phyloP scores from a whole-genome alignment of 92 coral and sea anemone species.

The Palythoa grandis region DNA sequence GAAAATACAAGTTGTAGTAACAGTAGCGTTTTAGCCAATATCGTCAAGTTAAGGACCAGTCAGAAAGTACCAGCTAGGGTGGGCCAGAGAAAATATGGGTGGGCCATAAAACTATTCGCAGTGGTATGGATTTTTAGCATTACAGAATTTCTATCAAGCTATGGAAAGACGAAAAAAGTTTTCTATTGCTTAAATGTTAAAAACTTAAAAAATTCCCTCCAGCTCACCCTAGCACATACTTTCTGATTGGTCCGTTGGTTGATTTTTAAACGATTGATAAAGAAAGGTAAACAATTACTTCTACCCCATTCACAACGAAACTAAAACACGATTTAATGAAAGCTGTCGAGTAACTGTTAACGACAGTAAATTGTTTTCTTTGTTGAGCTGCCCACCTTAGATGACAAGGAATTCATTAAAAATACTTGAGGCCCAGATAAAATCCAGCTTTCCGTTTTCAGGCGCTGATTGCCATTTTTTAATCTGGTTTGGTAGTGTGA shows the following conservation, averaged over 20 bases:
- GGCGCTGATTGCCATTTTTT: background rate
- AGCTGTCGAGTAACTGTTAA: background rate
- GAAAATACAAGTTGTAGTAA: background rate
- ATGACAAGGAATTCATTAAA: conserved; percentile 2
- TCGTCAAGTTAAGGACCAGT: background rate
- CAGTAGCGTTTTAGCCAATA: background rate
- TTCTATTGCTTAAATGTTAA: background rate
- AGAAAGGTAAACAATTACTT: background rate
- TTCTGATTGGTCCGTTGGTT: background rate
- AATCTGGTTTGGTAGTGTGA: conserved; percentile 5
- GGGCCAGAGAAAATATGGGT: background rate
- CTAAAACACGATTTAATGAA: background rate
- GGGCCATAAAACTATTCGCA: background rate
- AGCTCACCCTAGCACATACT: background rate
- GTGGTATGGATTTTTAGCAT: background rate
- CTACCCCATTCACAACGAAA: conserved; percentile 5
- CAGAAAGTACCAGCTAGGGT: background rate
- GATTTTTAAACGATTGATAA: background rate
- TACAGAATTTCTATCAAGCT: background rate
- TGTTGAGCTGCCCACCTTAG: background rate
- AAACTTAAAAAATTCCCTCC: background rate
- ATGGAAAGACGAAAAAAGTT: background rate
- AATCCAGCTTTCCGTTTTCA: conserved; percentile 6
- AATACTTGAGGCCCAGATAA: background rate
- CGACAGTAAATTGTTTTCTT: background rate